phyloP scores from a whole-genome alignment of 2,113 vertebrate species.

The Orcinus orca region DNA sequence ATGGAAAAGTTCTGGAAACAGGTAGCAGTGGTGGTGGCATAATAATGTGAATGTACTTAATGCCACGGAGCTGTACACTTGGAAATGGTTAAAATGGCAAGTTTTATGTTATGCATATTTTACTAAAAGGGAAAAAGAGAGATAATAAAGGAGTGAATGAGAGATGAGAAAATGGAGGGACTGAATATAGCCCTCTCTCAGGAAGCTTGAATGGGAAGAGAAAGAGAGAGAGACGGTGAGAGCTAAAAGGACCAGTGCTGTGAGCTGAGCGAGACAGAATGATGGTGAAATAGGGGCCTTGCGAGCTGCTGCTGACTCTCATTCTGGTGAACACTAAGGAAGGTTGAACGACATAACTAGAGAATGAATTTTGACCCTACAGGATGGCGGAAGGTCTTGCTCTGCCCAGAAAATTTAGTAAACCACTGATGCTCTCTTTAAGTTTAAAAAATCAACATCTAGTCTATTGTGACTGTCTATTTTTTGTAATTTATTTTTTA shows the following conservation, averaged over 20 bases:
- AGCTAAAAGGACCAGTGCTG: background rate
- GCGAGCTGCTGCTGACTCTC: background rate
- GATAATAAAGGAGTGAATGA: background rate
- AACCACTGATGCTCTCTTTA: background rate
- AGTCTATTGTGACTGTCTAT: background rate
- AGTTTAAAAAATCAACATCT: slow-evolving; percentile 13
- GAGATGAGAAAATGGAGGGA: background rate
- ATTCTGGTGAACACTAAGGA: background rate
- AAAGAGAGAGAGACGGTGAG: background rate
- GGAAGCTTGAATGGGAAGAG: background rate
- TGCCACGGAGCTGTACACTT: background rate
- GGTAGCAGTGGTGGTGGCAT: background rate
- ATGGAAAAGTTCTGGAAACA: background rate
- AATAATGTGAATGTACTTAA: background rate
- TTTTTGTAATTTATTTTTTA: background rate
- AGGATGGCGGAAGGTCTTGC: background rate
- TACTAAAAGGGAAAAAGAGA: background rate
- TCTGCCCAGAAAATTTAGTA: background rate
- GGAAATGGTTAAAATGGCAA: background rate
- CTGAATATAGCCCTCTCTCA: background rate
- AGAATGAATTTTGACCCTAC: background rate
- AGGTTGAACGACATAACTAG: background rate
- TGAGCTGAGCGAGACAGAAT: background rate
- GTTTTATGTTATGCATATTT: background rate
- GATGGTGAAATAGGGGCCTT: background rate